Percentiles rank a stretch among this genome's conserved stretches.
Conservation (phyloP, 2,797 vertebrate genomes). For the Denticeps clupeoides region DNA sequence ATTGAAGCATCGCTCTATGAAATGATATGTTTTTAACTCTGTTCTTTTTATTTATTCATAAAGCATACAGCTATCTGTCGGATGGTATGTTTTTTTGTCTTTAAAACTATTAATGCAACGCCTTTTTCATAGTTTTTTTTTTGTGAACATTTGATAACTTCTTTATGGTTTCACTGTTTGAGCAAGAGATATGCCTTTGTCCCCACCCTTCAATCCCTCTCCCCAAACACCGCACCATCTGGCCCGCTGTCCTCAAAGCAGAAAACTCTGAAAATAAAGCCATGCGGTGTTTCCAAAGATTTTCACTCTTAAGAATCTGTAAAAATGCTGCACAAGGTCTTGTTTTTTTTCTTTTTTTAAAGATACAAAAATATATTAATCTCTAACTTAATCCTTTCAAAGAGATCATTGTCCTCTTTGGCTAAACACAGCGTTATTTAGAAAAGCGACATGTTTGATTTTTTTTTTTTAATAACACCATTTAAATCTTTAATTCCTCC, state of each 20-base stretch:
- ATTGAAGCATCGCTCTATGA: conserved; percentile 55
- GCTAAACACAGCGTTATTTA: conserved; percentile 75
- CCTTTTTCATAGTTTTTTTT: conserved; percentile 23
- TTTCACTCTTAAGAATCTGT: conserved; percentile 90
- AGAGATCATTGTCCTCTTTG: conserved; percentile 75
- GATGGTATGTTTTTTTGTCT: conserved; percentile 26
- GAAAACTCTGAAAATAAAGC: conserved; percentile 70
- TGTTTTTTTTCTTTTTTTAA: conserved; percentile 67
- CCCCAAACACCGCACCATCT: conserved; percentile 58
- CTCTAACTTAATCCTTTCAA: conserved; percentile 80
- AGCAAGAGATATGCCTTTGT: conserved; percentile 56
- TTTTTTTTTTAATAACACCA: conserved; percentile 58
- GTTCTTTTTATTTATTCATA: conserved; percentile 10
- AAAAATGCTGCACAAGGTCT: conserved; percentile 92
- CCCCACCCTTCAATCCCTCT: conserved; percentile 47
- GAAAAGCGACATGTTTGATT: conserved; percentile 69
- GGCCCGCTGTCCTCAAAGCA: conserved; percentile 56
- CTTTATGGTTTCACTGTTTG: conserved; percentile 40
- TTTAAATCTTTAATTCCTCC: conserved; percentile 59
- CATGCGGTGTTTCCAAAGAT: conserved; percentile 72
- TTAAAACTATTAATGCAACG: conserved; percentile 21
- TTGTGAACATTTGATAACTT: conserved; percentile 33
- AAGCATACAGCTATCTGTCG: conserved; percentile 35
- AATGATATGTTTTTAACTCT: conserved; percentile 40
- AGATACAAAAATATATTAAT: conserved; percentile 95